phyloP scores from a whole-genome alignment of 2,888 invertebrate genomes.

The Carabus problematicus region DNA sequence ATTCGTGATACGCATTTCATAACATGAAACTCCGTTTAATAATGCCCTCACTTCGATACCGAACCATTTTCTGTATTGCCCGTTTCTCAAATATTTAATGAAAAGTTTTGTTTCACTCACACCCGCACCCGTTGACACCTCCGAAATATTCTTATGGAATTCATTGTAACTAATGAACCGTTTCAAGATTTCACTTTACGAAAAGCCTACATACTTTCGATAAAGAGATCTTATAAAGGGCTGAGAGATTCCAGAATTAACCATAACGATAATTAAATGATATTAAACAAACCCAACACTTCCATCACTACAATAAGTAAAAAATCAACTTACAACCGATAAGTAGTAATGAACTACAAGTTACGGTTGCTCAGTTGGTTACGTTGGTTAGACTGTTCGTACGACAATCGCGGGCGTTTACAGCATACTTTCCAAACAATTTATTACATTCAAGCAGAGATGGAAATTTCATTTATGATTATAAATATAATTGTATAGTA shows the following conservation, averaged over 20 bases:
- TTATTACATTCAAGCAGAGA: no score
- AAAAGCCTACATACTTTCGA: constrained; percentile 35
- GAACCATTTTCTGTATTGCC: constrained; percentile 29
- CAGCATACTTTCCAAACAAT: neutral
- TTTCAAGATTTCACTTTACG: constrained; percentile 39
- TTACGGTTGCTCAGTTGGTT: constrained; percentile 28
- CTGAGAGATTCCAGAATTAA: constrained; percentile 16
- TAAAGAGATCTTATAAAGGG: constrained; percentile 16
- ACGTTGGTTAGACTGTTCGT: constrained; percentile 26
- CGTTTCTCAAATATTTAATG: constrained; percentile 19
- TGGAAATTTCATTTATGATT: no score
- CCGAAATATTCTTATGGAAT: constrained; percentile 37
- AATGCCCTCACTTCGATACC: constrained; percentile 52
- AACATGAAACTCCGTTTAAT: constrained; percentile 61
- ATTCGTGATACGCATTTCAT: constrained; percentile 71
- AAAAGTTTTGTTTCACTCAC: constrained; percentile 38
- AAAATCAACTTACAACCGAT: constrained; percentile 42
- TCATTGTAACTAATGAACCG: constrained; percentile 40
- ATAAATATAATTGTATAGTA: no score
- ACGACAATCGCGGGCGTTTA: neutral
- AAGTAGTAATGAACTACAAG: constrained; percentile 36
- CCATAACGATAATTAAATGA: constrained; percentile 34
- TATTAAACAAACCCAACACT: constrained; percentile 40
- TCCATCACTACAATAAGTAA: constrained; percentile 41
- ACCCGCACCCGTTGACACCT: constrained; percentile 43